Evolutionary conservation across 2,888 invertebrate genomes (phyloP), one percentile per base, ranked within the genome.

Genomic region (Heteropelma amictum): DNA sequence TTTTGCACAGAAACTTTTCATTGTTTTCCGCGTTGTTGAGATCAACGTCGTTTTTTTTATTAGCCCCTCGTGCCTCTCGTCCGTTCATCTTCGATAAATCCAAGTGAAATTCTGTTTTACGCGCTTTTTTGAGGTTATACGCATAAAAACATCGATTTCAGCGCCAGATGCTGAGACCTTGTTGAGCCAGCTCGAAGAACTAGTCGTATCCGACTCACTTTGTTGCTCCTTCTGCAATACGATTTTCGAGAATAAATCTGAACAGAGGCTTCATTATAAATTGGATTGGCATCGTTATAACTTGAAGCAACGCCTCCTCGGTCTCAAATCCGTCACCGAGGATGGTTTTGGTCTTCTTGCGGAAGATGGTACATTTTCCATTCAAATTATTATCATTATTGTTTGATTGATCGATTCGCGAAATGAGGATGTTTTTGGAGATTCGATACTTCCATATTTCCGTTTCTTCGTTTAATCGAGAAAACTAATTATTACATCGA

Each of bases 271-370:
- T 4, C 96, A 96, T 86, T 96, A 94, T 84, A 95, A 94, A 84
- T 90, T 95, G 35, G 96, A 96, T 85, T 96, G 95, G 96, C 96
- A 96, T 86, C 92, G 95, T 2, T 95, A 95, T 83, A 96, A 96
- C 88, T 89, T 96, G 38, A 95, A 95, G 82, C 92, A 93, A 78
- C 93, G 93, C 77, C 86, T 96, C 8, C 91, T 92, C 79, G 93
- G 93, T 6, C 89, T 90, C 60, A 85, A 88, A 49, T 86, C 91
- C 1, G 87, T 94, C 19, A 90, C 89, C 6, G 93, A 93, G 83
- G 92, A 92, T 49, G 89, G 90, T 75, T 94, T 94, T 88, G 88
- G 89, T 65, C 87, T 89, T 30, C 88, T 91, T 77, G 90, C 90
- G 26, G 91, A 90, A 84, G 87, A 86, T 80, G 82, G 83, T 83